A percentile compares a stretch with the other conserved stretches of the same genome.
Conservation (phyloP, 2,888 invertebrate species). For the Magallana nippona region DNA sequence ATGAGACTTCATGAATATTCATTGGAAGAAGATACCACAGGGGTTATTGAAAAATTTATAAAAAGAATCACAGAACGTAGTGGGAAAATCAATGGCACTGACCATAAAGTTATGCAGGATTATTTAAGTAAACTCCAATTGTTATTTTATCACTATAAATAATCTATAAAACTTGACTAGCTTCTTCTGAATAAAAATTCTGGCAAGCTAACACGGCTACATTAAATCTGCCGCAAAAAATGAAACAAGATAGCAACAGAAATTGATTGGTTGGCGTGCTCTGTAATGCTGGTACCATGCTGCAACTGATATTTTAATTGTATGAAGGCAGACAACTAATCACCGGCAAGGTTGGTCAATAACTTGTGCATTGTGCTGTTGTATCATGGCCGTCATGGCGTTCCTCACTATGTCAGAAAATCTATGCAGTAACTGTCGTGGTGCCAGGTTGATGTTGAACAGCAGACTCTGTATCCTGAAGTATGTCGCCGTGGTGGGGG, state of each 20-base stretch:
- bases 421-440: slow-evolving; percentile 48
- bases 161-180: background rate
- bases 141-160: background rate
- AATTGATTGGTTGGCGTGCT: slow-evolving; percentile 10
- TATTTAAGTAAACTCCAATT: background rate
- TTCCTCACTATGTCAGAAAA: slow-evolving; percentile 52
- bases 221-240: background rate
- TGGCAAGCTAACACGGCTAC: background rate
- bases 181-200: background rate
- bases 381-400: slow-evolving; percentile 43
- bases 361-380: slow-evolving; percentile 37
- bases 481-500: slow-evolving; percentile 25
- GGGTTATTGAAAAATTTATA: slow-evolving; percentile 11
- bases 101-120: background rate
- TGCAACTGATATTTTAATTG: slow-evolving; percentile 32
- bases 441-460: slow-evolving; percentile 55
- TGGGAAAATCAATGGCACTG: background rate
- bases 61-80: background rate
- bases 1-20: slow-evolving; percentile 3
- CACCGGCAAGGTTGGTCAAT: slow-evolving; percentile 29
- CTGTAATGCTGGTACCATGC: slow-evolving; percentile 16
- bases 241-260: slow-evolving; percentile 16
- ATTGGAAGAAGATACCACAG: slow-evolving; percentile 1
- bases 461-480: slow-evolving; percentile 51
- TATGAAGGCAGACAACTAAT: background rate